Base-by-base conservation (phyloP, 2,797 vertebrate genomes). In the Myotis findleyi region DNA sequence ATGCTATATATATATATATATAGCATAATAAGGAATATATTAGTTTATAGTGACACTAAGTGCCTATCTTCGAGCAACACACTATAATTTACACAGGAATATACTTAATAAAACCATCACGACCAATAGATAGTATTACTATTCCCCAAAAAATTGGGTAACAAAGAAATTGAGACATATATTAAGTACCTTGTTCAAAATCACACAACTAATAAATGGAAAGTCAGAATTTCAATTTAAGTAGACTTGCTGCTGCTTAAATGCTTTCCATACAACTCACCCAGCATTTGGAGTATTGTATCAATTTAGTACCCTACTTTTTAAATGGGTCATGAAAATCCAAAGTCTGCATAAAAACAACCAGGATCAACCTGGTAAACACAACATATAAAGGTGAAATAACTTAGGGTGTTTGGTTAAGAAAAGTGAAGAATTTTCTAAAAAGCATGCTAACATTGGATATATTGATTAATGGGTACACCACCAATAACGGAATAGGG, bases 221-320 rank as follows among this genome's bases (percentile, higher is more conserved):
- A 92, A 84, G 23, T 76, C n/a, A 76, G 62, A 72, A 72, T 83
- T 77, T 76, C 85, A 91, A 90, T 6, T 36, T 87, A 62, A 85
- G 27, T 59, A 51, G 14, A 41, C 81, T 66, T 36, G 27, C 77
- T 79, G 82, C 79, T 27, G 20, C 59, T 95, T 82, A 89, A 21
- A 33, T 79, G 38, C 8, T 84, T 51, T 89, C 71, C 59, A 16
- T 36, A 79, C 1, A 64, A 89, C 21, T 69, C 51, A 88, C 27
- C 38, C 0, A 5, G 21, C 44, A 71, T 41, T 36, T 71, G 13
- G 6, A 44, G 20, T 49, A 77, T 2, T 53, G 14, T 57, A 18
- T 93, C 59, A 66, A 21, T 53, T 94, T 23, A 49, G 38, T 10
- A 25, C 12, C 12, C 30, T 68, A 38, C 36, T 87, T 47, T 87